These are phyloP conservation scores for Sceloporus tristichus DNA, from an alignment of 2,113 vertebrate species.

Conservation along the genomic window DNA sequence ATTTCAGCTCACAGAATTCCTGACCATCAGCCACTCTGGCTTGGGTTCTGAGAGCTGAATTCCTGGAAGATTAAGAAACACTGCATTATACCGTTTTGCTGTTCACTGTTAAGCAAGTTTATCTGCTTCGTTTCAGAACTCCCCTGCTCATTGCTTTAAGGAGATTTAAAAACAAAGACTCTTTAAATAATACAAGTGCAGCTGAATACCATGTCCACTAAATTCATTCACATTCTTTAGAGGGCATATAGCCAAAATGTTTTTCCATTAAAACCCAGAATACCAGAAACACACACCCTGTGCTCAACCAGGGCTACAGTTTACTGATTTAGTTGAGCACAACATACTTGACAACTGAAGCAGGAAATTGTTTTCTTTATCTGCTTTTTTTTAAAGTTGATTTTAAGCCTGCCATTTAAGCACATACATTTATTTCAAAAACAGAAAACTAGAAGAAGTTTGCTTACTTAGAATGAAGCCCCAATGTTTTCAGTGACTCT, in stretches of 20 bases:
- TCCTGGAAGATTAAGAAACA: no score
- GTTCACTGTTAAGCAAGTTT: not conserved
- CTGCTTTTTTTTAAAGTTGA: not conserved
- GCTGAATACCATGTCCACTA: not conserved
- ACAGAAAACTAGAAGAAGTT: not conserved
- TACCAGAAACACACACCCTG: not conserved
- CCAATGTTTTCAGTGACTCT: not conserved
- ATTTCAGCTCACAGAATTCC: no score
- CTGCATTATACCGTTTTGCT: not conserved
- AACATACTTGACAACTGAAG: fast-evolving
- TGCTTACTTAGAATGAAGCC: not conserved
- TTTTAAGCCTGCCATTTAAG: not conserved
- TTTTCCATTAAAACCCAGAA: not conserved
- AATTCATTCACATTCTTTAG: slow-evolving; percentile 7
- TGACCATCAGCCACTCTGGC: no score
- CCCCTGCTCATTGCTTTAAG: no score
- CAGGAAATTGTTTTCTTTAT: not conserved
- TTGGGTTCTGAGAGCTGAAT: no score
- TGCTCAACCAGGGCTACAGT: not conserved
- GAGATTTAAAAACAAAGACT: not conserved
- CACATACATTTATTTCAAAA: not conserved
- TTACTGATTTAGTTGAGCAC: not conserved
- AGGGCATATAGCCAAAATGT: not conserved
- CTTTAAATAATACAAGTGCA: not conserved
- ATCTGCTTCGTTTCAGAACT: not conserved